Evolutionary conservation across 2,797 vertebrate species (phyloP).

Genomic region (Ceyx erithaca): DNA sequence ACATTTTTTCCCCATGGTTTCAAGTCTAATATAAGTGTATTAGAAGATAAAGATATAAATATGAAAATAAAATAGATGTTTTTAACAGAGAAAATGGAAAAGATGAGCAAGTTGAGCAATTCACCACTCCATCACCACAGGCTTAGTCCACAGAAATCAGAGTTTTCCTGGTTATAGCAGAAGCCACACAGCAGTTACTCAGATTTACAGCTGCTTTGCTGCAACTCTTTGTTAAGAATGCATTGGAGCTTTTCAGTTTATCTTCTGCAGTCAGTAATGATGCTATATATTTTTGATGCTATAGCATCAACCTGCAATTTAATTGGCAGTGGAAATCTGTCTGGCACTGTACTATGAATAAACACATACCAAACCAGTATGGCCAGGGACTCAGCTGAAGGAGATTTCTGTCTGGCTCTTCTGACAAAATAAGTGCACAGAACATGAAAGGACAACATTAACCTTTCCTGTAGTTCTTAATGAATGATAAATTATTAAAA

Average conservation of each 20-base stretch:
- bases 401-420: background rate
- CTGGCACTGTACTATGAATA: background rate
- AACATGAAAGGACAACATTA: background rate
- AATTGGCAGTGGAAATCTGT: background rate
- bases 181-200: background rate
- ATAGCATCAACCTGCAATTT: accelerated
- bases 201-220: background rate
- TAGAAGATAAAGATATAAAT: background rate
- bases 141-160: background rate
- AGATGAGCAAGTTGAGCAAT: background rate
- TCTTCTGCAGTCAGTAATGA: background rate
- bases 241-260: background rate
- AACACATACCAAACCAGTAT: background rate
- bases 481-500: background rate
- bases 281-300: background rate
- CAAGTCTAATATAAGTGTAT: background rate
- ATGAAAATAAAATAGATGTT: background rate
- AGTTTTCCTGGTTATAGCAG: background rate
- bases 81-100: background rate
- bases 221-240: background rate
- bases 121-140: background rate
- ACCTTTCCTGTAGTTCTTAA: background rate
- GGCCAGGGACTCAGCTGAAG: background rate
- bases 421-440: background rate
- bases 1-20: background rate